phyloP scores from a whole-genome alignment of 2,113 vertebrate genomes.

The Ameiurus melas region DNA sequence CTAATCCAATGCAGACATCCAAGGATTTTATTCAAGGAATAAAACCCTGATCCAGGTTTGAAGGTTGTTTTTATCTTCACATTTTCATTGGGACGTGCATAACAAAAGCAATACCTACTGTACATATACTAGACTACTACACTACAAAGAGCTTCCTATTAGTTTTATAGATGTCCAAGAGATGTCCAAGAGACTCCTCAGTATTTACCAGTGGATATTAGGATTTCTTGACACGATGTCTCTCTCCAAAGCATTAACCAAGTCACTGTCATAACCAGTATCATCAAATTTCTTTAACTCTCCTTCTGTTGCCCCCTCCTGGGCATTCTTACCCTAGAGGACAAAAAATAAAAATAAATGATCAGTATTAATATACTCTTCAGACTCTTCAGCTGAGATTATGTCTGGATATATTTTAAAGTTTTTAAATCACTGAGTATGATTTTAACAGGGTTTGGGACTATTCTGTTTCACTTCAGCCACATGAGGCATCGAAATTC shows the following conservation, averaged over 20 bases:
- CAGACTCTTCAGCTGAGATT: background rate
- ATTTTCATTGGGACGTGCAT: background rate
- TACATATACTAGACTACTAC: background rate
- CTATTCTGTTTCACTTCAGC: background rate
- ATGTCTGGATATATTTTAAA: background rate
- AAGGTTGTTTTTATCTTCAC: background rate
- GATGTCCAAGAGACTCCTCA: background rate
- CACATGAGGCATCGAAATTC: background rate
- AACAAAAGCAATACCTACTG: background rate
- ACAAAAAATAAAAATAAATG: background rate
- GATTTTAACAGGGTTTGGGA: background rate
- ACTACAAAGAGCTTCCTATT: background rate
- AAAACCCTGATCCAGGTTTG: background rate
- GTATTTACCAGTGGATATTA: constrained; percentile 88
- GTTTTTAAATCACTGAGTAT: background rate
- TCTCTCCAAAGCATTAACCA: constrained; percentile 90
- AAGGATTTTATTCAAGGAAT: background rate
- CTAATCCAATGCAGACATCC: background rate
- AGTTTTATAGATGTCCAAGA: background rate
- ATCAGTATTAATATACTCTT: background rate
- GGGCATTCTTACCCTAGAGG: constrained; percentile 76
- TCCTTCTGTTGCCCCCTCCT: constrained; percentile 75
- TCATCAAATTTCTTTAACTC: constrained; percentile 91
- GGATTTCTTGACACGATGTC: constrained; percentile 96
- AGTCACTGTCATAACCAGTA: constrained; percentile 86